Percentiles rank a stretch among this genome's conserved stretches.
Evolutionary conservation across 1,140 invertebrate genomes (phyloP).

Genomic region (Rhopalosiphum padi): DNA sequence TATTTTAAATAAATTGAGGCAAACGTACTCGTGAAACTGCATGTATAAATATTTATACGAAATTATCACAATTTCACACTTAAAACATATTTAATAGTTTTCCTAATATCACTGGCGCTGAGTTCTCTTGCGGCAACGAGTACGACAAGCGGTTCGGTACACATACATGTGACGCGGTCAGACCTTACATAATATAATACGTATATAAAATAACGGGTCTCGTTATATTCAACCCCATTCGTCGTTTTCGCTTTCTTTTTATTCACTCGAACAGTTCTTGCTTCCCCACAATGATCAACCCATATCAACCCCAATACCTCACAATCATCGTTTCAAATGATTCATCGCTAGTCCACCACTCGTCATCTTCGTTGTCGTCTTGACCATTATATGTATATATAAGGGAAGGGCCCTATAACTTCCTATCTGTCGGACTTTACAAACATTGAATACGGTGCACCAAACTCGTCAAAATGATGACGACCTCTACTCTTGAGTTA

Average conservation of each 20-base stretch:
- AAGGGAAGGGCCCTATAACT: background rate
- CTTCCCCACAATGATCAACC: background rate
- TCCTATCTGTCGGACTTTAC: background rate
- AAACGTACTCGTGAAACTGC: background rate
- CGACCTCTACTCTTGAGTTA: background rate
- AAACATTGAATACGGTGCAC: background rate
- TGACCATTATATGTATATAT: background rate
- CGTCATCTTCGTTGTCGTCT: background rate
- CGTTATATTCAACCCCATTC: background rate
- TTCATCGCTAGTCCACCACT: background rate
- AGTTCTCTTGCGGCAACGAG: background rate
- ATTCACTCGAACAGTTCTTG: conserved; percentile 1
- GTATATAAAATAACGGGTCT: background rate
- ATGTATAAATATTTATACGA: background rate
- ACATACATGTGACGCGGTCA: background rate
- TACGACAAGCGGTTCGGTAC: background rate
- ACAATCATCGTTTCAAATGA: conserved; percentile 31
- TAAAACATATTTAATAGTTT: background rate
- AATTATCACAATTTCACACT: background rate
- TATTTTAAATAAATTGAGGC: background rate
- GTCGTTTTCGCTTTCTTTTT: background rate
- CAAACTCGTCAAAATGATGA: background rate
- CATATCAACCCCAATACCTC: background rate
- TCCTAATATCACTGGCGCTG: background rate
- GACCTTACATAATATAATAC: background rate